A percentile compares a stretch with the other conserved stretches of the same genome.
Conservation (phyloP, 2,113 vertebrate genomes). For the Australoheros scitulus region DNA sequence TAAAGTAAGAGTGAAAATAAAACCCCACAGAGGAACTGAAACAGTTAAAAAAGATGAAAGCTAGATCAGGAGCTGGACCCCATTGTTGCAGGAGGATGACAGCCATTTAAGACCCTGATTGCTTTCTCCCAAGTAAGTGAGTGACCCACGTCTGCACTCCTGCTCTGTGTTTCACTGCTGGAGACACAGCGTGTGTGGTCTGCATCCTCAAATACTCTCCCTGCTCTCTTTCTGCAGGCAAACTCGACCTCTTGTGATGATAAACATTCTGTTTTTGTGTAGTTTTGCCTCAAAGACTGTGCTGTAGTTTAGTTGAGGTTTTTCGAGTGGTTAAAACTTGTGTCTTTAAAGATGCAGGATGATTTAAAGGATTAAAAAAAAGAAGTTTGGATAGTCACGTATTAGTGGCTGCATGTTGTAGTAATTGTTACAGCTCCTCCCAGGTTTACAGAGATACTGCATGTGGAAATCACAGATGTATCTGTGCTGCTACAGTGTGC, state of each 20-base stretch:
- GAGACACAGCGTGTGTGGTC: not conserved
- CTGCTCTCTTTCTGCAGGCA: not conserved
- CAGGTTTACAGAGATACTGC: not conserved
- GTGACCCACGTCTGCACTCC: constrained; percentile 3
- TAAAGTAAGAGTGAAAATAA: not conserved
- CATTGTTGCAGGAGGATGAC: not conserved
- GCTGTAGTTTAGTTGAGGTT: not conserved
- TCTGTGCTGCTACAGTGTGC: not conserved
- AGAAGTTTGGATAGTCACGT: not conserved
- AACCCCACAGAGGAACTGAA: not conserved
- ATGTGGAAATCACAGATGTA: not conserved
- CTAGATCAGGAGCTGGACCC: not conserved
- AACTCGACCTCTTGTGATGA: not conserved
- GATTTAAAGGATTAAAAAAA: not conserved
- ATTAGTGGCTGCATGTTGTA: not conserved
- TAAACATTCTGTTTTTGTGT: not conserved
- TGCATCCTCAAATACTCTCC: constrained; percentile 25
- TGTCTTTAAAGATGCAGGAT: not conserved
- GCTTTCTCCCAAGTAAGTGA: not conserved
- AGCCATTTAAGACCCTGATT: constrained; percentile 7
- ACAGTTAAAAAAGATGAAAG: not conserved
- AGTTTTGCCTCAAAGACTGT: not conserved
- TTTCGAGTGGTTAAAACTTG: not conserved
- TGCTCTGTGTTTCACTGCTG: constrained; percentile 16
- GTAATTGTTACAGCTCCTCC: not conserved